Percentiles rank a stretch among this genome's conserved stretches.
These are phyloP conservation scores for Melinaea menophilus DNA, from an alignment of 2,888 invertebrate species.

Conservation along the genomic window DNA sequence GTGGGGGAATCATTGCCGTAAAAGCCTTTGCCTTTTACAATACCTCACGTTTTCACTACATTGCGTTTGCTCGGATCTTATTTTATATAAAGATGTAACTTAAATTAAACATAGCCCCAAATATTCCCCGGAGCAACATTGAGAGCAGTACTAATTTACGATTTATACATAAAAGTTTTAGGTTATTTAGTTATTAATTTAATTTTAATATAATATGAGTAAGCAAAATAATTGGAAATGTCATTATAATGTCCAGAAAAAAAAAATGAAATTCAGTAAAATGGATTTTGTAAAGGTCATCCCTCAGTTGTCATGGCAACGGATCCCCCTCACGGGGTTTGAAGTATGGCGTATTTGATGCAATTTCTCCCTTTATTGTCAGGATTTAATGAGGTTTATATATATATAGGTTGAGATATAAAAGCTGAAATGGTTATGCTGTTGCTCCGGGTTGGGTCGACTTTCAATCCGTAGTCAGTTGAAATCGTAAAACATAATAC, in stretches of 20 bases:
- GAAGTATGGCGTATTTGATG: constrained; percentile 20
- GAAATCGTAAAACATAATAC: constrained; percentile 9
- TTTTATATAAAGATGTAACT: constrained; percentile 32
- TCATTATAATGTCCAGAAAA: neutral
- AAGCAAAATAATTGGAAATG: too few species aligned
- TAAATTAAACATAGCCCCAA: constrained; percentile 12
- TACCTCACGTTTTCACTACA: constrained; percentile 63
- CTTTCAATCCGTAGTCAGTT: constrained; percentile 3
- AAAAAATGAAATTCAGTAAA: neutral
- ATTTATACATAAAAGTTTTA: too few species aligned
- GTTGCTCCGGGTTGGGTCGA: constrained; percentile 1
- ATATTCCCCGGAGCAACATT: constrained; percentile 13
- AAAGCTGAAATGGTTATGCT: constrained; percentile 11
- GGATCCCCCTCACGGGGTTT: constrained; percentile 27
- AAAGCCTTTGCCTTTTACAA: constrained; percentile 57
- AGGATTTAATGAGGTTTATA: constrained; percentile 17
- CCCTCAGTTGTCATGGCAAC: constrained; percentile 52
- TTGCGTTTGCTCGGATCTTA: constrained; percentile 56
- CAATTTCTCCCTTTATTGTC: constrained; percentile 25
- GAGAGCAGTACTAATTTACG: constrained; percentile 4
- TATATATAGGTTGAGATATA: neutral
- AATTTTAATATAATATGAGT: neutral
- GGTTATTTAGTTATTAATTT: neutral
- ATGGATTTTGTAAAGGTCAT: constrained; percentile 35
- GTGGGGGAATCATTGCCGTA: constrained; percentile 38